phyloP scores from a whole-genome alignment of 1,140 invertebrate species.

The Drosophila serrata region DNA sequence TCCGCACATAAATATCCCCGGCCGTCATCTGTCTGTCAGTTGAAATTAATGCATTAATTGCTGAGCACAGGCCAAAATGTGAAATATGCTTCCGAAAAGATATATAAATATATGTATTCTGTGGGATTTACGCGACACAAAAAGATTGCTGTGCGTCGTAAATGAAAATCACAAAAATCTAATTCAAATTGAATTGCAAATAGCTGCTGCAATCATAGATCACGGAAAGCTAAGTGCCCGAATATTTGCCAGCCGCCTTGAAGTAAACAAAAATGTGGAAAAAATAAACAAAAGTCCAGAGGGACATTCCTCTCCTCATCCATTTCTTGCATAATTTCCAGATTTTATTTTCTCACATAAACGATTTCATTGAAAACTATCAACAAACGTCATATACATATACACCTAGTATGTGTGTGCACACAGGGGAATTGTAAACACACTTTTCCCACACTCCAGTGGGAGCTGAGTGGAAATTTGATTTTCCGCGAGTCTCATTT shows the following conservation, averaged over 20 bases:
- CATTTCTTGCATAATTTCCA: slow-evolving; percentile 55
- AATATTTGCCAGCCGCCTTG: slow-evolving; percentile 52
- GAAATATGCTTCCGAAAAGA: slow-evolving; percentile 22
- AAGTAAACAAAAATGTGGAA: slow-evolving; percentile 63
- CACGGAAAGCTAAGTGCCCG: slow-evolving; percentile 64
- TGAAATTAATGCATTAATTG: slow-evolving; percentile 69
- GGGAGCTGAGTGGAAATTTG: slow-evolving; percentile 31
- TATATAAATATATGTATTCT: not conserved
- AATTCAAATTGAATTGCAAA: slow-evolving; percentile 14
- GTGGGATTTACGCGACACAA: slow-evolving; percentile 35
- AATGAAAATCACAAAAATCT: slow-evolving; percentile 26
- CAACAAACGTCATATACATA: slow-evolving; percentile 39
- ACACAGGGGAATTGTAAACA: slow-evolving; percentile 49
- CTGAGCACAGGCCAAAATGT: slow-evolving; percentile 27
- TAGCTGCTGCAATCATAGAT: slow-evolving; percentile 38
- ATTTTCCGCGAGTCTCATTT: slow-evolving; percentile 36
- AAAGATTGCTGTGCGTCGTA: slow-evolving; percentile 39
- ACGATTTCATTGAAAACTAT: slow-evolving; percentile 64
- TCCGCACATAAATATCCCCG: slow-evolving; percentile 57
- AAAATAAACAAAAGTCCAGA: slow-evolving; percentile 37
- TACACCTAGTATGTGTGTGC: not conserved
- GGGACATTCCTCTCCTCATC: slow-evolving; percentile 1
- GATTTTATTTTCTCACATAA: slow-evolving; percentile 56
- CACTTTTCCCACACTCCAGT: slow-evolving; percentile 24
- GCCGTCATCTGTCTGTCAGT: slow-evolving; percentile 58